Conservation (phyloP, 2,113 vertebrate species). For the Australoheros scitulus region DNA sequence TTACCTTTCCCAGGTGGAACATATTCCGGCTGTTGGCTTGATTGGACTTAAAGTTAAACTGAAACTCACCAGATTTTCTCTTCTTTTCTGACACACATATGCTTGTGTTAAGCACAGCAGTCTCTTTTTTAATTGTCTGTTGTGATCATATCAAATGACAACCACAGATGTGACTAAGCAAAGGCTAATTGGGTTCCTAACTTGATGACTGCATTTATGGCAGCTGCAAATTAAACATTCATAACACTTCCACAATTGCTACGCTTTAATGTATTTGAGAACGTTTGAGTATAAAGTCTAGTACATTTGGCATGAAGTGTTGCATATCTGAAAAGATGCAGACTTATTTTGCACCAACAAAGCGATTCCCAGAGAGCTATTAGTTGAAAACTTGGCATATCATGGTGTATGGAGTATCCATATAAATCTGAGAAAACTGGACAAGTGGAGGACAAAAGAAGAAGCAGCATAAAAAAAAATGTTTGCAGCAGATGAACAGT, state of each 20-base stretch:
- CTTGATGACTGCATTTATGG: neutral
- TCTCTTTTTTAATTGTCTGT: neutral
- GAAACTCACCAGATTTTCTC: neutral
- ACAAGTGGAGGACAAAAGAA: too few relatives aligned
- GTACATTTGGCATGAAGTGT: too few relatives aligned
- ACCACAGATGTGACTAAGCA: neutral
- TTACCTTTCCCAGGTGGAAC: slow-evolving; percentile 23
- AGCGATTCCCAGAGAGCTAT: too few relatives aligned
- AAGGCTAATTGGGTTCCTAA: neutral
- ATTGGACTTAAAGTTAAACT: slow-evolving; percentile 9
- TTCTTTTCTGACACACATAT: neutral
- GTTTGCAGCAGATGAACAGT: too few relatives aligned
- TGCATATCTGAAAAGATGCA: too few relatives aligned
- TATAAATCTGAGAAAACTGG: too few relatives aligned
- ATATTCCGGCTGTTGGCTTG: neutral
- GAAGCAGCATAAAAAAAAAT: too few relatives aligned
- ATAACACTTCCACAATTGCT: neutral
- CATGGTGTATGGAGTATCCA: too few relatives aligned
- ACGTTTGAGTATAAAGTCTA: too few relatives aligned
- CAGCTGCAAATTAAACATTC: neutral
- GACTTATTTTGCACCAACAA: too few relatives aligned
- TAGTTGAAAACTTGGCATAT: too few relatives aligned
- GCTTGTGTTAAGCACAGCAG: neutral
- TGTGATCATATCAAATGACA: neutral
- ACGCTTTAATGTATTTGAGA: too few relatives aligned